phyloP scores from a whole-genome alignment of 2,113 vertebrate genomes.

The Larimichthys crocea region DNA sequence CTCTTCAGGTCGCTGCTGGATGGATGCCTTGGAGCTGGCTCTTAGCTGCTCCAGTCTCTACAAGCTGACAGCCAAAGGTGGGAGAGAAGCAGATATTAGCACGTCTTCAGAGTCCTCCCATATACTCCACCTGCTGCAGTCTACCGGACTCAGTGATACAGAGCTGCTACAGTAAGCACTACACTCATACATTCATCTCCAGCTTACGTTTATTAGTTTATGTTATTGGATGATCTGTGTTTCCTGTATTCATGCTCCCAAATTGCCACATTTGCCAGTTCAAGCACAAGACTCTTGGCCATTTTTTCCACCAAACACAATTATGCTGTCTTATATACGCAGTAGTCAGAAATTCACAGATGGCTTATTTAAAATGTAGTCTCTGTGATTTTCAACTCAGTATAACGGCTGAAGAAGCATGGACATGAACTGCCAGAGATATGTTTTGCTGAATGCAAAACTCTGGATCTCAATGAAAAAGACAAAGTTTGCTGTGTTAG shows the following conservation, averaged over 20 bases:
- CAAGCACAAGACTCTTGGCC: neutral
- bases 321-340: neutral
- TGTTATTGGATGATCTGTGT: neutral
- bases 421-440: neutral
- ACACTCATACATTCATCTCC: neutral
- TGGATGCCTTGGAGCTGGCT: constrained; percentile 96
- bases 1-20: constrained; percentile 93
- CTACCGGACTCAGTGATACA: constrained; percentile 84
- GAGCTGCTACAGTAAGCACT: constrained; percentile 91
- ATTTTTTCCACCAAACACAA: neutral
- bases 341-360: constrained; percentile 1
- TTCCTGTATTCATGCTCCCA: neutral
- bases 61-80: constrained; percentile 87
- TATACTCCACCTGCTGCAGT: constrained; percentile 88
- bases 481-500: neutral
- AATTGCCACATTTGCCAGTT: neutral
- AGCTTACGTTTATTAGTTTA: neutral
- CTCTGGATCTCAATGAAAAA: neutral
- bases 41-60: constrained; percentile 95
- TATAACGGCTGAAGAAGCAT: constrained; percentile 2
- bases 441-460: neutral
- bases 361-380: neutral
- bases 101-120: constrained; percentile 87
- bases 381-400: neutral
- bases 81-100: constrained; percentile 88